Conservation (phyloP, 2,888 invertebrate genomes). For the Poecilus cupreus region DNA sequence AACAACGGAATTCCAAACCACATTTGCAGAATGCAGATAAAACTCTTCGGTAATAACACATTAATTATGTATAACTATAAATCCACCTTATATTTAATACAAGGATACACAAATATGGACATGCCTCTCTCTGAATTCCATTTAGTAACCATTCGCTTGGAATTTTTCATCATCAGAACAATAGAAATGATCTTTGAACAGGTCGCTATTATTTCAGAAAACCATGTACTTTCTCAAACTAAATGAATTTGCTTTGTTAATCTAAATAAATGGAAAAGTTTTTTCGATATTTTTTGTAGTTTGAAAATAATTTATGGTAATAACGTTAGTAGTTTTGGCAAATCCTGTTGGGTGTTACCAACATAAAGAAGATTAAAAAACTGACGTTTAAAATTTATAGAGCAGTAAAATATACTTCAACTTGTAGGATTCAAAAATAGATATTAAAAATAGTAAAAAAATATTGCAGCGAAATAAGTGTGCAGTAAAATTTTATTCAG, state of each 20-base stretch:
- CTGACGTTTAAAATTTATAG: conserved; percentile 14
- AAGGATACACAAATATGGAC: conserved; percentile 4
- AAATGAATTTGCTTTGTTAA: background rate
- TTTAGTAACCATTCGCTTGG: no score
- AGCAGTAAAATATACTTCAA: conserved; percentile 12
- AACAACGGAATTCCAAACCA: no score
- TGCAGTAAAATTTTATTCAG: no score
- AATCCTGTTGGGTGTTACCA: background rate
- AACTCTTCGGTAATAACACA: no score
- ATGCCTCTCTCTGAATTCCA: background rate
- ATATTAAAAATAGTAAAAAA: no score
- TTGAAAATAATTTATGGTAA: conserved; percentile 1
- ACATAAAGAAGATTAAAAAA: conserved; percentile 11
- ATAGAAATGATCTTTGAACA: no score
- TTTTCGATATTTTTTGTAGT: background rate
- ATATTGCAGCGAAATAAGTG: no score
- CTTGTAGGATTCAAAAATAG: background rate
- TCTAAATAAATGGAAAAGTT: background rate
- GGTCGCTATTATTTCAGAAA: no score
- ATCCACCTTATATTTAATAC: background rate
- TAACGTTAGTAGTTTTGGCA: background rate
- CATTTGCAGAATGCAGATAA: no score
- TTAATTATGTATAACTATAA: no score
- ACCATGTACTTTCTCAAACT: no score
- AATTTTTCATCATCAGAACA: no score